Conservation (phyloP, 2,888 invertebrate genomes). For the Poecilus cupreus region DNA sequence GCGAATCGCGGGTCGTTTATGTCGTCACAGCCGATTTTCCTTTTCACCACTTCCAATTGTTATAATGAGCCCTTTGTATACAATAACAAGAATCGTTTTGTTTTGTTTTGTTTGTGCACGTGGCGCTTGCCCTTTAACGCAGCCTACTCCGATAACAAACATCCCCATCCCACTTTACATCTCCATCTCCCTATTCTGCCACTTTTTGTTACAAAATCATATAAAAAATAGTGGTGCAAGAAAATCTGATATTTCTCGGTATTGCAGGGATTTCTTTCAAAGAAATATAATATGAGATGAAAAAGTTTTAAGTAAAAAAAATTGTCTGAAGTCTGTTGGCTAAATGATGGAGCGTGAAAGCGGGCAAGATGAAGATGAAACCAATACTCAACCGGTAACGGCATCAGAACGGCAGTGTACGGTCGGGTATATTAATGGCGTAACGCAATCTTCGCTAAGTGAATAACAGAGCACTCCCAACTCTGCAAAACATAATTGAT, state of each 20-base stretch:
- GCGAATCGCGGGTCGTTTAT: slow-evolving; percentile 33
- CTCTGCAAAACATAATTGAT: slow-evolving; percentile 68
- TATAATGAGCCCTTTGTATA: slow-evolving; percentile 71
- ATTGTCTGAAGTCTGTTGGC: slow-evolving; percentile 38
- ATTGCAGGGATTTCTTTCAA: not conserved
- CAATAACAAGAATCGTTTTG: slow-evolving; percentile 69
- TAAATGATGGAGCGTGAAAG: slow-evolving; percentile 58
- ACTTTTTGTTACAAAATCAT: no score
- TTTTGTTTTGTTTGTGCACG: slow-evolving; percentile 63
- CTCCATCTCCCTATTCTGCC: no score
- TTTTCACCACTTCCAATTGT: slow-evolving; percentile 67
- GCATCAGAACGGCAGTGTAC: not conserved
- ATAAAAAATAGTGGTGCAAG: no score
- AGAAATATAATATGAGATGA: slow-evolving; percentile 29
- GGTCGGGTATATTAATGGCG: slow-evolving; percentile 48
- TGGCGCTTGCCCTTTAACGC: slow-evolving; percentile 50
- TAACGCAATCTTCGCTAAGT: slow-evolving; percentile 59
- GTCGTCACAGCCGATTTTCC: slow-evolving; percentile 56
- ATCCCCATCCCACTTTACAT: not conserved
- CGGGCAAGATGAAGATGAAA: slow-evolving; percentile 48
- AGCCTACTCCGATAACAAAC: slow-evolving; percentile 6
- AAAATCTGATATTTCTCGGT: not conserved
- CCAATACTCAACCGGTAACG: slow-evolving; percentile 32
- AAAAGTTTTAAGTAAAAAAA: slow-evolving; percentile 49
- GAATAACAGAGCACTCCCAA: slow-evolving; percentile 58